These are phyloP conservation scores for Lepus americanus DNA, from an alignment of 2,113 vertebrate genomes.

Conservation along the genomic window DNA sequence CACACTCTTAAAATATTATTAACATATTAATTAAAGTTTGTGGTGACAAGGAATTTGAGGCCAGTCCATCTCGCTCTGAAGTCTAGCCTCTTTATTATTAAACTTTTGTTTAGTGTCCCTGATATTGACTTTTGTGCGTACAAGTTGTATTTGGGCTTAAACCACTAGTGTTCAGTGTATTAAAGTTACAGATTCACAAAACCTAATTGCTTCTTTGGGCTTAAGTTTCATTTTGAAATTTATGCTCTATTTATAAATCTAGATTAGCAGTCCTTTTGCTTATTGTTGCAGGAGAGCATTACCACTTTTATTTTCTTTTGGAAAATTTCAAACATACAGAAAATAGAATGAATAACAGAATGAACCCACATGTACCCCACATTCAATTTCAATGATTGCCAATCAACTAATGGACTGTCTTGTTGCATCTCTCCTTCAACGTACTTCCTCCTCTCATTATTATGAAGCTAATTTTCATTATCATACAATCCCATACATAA, in stretches of 20 bases:
- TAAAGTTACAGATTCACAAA: not conserved
- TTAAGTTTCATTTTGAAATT: conserved; percentile 34
- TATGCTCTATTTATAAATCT: not conserved
- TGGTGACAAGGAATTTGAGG: not conserved
- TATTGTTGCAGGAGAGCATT: conserved; percentile 7
- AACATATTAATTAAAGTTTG: not conserved
- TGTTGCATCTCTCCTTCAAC: not conserved
- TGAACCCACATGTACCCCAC: no score
- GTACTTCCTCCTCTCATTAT: not conserved
- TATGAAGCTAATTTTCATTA: not conserved
- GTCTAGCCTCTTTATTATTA: not conserved
- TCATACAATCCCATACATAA: not conserved
- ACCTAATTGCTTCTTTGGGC: not conserved
- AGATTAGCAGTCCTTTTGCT: not conserved
- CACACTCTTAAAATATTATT: not conserved
- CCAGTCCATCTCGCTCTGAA: not conserved
- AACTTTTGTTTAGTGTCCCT: not conserved
- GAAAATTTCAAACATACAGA: not conserved
- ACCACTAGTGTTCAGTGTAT: not conserved
- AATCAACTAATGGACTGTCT: not conserved
- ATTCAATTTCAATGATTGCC: not conserved
- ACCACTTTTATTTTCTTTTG: not conserved
- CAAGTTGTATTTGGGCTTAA: not conserved
- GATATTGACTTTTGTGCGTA: not conserved
- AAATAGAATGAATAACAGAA: not conserved